A percentile compares a stretch with the other conserved stretches of the same genome.
These are phyloP conservation scores for Heliconius charithonia DNA, from an alignment of 2,888 invertebrate species.

Conservation along the genomic window DNA sequence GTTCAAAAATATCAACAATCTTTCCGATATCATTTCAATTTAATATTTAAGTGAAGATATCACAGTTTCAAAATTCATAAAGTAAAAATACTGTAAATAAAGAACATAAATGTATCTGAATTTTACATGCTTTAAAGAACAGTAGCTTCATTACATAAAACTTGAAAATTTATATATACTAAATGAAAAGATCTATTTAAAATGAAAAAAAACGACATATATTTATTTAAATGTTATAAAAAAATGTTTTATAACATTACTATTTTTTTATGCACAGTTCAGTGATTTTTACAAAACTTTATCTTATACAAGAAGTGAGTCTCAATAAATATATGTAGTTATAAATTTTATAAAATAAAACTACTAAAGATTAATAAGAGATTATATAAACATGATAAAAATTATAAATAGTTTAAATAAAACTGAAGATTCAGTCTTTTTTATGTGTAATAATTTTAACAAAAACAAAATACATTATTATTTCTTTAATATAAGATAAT, in stretches of 20 bases:
- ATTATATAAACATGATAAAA: too few species aligned
- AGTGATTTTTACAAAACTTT: background rate
- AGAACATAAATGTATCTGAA: too few species aligned
- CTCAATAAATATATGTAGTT: background rate
- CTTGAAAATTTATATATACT: too few species aligned
- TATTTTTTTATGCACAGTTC: background rate
- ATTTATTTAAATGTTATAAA: too few species aligned
- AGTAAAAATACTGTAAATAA: background rate
- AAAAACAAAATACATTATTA: background rate
- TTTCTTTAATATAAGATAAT: background rate
- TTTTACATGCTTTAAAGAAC: too few species aligned
- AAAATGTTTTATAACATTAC: too few species aligned
- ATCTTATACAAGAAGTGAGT: background rate
- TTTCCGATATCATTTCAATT: conserved; percentile 53
- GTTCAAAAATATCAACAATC: background rate
- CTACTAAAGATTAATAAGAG: background rate
- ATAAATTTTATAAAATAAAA: background rate
- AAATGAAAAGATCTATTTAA: too few species aligned
- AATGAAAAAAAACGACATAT: too few species aligned
- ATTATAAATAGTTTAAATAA: background rate
- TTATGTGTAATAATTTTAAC: conserved; percentile 1
- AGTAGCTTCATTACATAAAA: too few species aligned
- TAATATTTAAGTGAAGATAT: conserved; percentile 66
- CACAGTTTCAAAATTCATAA: conserved; percentile 57
- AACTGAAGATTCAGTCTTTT: conserved; percentile 9